phyloP scores from a whole-genome alignment of 2,888 invertebrate species.

The Agonopterix heracliana region DNA sequence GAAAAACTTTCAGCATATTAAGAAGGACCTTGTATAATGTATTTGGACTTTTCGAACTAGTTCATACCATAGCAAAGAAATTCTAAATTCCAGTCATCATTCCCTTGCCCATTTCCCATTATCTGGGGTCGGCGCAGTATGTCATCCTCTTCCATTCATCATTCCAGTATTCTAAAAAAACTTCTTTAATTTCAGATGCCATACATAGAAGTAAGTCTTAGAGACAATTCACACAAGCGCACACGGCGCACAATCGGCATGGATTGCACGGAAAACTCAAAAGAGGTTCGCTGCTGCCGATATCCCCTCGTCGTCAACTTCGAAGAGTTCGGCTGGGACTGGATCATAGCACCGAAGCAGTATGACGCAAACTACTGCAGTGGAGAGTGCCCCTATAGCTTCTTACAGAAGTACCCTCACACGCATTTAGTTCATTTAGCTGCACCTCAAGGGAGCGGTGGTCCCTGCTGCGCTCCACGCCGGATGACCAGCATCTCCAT shows the following conservation, averaged over 20 bases:
- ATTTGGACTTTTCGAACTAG: too few relatives aligned
- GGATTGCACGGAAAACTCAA: constrained; percentile 88
- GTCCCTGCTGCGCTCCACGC: constrained; percentile 95
- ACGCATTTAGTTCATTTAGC: constrained; percentile 92
- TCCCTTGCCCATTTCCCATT: too few relatives aligned
- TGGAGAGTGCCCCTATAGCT: constrained; percentile 94
- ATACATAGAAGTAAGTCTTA: constrained; percentile 70
- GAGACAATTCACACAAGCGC: constrained; percentile 75
- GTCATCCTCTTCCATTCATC: too few relatives aligned
- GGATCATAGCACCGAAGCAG: constrained; percentile 96
- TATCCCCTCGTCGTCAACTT: constrained; percentile 96
- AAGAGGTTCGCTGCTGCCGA: constrained; percentile 93
- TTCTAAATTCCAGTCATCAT: too few relatives aligned
- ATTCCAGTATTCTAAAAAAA: neutral
- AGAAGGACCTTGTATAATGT: too few relatives aligned
- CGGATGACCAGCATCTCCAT: constrained; percentile 92
- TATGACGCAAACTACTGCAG: constrained; percentile 98
- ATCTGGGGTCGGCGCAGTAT: too few relatives aligned
- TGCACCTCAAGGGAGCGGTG: constrained; percentile 83
- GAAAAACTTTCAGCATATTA: too few relatives aligned
- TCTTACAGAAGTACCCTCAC: constrained; percentile 90
- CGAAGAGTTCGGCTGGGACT: constrained; percentile 97
- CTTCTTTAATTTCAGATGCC: constrained; percentile 56
- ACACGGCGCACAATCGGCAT: constrained; percentile 87
- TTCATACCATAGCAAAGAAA: too few relatives aligned